phyloP scores from a whole-genome alignment of 2,113 vertebrate species.

The Panthera tigris region DNA sequence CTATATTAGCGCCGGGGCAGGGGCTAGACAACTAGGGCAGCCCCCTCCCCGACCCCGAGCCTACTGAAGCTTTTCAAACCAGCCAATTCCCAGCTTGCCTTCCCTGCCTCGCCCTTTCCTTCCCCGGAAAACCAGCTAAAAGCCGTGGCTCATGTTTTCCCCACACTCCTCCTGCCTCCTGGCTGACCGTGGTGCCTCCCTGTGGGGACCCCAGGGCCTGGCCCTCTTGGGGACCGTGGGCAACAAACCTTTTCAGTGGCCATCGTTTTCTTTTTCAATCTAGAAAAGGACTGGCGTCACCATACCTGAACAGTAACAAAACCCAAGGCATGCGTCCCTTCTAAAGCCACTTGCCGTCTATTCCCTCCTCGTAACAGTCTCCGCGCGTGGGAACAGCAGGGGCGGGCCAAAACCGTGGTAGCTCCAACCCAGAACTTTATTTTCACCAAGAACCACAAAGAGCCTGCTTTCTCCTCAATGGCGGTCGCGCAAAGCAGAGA shows the following conservation, averaged over 20 bases:
- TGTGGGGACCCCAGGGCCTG: rapidly evolving
- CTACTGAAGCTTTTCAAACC: background rate
- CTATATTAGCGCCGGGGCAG: too few relatives aligned
- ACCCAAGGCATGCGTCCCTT: background rate
- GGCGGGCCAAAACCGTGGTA: rapidly evolving
- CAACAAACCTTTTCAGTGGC: background rate
- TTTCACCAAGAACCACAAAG: background rate
- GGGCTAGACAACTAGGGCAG: background rate
- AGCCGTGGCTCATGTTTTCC: background rate
- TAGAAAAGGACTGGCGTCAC: background rate
- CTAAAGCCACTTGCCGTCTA: background rate
- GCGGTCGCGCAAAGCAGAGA: background rate
- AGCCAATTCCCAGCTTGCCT: background rate
- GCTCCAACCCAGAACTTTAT: background rate
- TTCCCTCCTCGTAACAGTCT: background rate
- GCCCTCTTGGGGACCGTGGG: background rate
- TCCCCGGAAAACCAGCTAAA: background rate
- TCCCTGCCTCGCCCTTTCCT: background rate
- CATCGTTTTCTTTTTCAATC: background rate
- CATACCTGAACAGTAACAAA: background rate
- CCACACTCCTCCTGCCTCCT: background rate
- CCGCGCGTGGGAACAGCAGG: rapidly evolving
- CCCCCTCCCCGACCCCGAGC: background rate
- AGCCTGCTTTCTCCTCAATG: background rate
- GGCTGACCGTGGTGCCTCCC: background rate